These are phyloP conservation scores for Hybos culiciformis DNA, from an alignment of 2,888 invertebrate species.

Conservation along the genomic window DNA sequence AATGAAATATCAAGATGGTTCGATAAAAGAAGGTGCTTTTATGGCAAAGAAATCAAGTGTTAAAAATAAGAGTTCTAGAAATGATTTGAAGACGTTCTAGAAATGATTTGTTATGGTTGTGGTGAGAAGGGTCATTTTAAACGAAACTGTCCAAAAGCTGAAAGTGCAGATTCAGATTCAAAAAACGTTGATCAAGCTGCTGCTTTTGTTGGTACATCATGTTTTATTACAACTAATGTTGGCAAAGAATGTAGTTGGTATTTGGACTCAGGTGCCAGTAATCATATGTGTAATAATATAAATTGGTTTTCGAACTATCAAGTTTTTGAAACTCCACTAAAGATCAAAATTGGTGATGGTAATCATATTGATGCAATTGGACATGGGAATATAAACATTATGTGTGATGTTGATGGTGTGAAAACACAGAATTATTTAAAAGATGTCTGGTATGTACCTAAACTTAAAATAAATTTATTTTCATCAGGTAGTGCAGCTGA, in stretches of 20 bases:
- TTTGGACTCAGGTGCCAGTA: conserved; percentile 9
- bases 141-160: neutral
- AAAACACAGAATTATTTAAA: conserved; percentile 6
- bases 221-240: neutral
- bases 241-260: conserved; percentile 3
- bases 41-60: neutral
- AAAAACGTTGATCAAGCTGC: neutral
- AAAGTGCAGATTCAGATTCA: neutral
- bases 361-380: neutral
- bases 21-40: neutral
- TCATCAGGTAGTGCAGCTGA: conserved; percentile 6
- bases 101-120: neutral
- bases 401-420: conserved; percentile 2
- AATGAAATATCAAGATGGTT: neutral
- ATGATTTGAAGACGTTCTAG: neutral
- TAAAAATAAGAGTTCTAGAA: neutral
- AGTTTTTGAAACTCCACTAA: neutral
- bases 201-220: neutral
- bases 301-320: conserved; percentile 4
- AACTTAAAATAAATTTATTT: conserved; percentile 8
- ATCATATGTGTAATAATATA: conserved; percentile 7
- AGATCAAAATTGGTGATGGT: conserved; percentile 4
- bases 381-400: conserved; percentile 7
- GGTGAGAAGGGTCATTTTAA: conserved; percentile 7
- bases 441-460: conserved; percentile 9